Base-by-base conservation (phyloP, 2,888 invertebrate genomes). In the Phortica magna region DNA sequence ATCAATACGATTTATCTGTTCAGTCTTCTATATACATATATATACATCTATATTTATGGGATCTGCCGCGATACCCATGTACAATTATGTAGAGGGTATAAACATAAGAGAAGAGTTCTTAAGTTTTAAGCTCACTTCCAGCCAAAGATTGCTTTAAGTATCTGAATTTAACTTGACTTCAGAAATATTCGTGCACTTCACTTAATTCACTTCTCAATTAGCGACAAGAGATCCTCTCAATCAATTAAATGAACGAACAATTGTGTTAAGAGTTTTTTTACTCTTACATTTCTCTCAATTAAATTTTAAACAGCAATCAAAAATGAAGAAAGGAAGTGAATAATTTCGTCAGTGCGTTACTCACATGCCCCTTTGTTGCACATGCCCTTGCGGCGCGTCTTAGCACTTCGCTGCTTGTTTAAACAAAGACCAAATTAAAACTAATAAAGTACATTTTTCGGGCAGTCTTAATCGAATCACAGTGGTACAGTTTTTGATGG, bases 221-320 rank as follows among this genome's bases (percentile, higher is more conserved):
- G 53, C 19, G 17, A 22, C 31, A 55, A 71, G 53, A 55, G 70
- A 42, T 31, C 19, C 53, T 48, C 55, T 55, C 43, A 71, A 71
- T 71, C 70, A 71, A 71, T 71, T 71, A 71, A 71, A 71, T 71
- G 31, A 71, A 55, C 31, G 70, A 71, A 71, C 70, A 71, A 71
- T 71, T 71, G 70, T 43, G 53, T 55, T 71, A 55, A 71, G 70
- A 71, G 53, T 12, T 22, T n/a, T n/a, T n/a, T n/a, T n/a, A n/a
- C n/a, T n/a, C n/a, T 19, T 10, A n/a, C 48, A 68, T 48, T 68
- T 48, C n/a, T 31, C 31, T 48, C 14, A 48, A 48, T 48, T 9
- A 14, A 9, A 48, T 48, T 48, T 48, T 48, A 48, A 48, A 48
- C 48, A 48, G 48, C 48, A 48, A 48, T 48, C 48, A 48, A 6